Base-by-base conservation (phyloP, 2,113 vertebrate genomes). In the Dinomys branickii region DNA sequence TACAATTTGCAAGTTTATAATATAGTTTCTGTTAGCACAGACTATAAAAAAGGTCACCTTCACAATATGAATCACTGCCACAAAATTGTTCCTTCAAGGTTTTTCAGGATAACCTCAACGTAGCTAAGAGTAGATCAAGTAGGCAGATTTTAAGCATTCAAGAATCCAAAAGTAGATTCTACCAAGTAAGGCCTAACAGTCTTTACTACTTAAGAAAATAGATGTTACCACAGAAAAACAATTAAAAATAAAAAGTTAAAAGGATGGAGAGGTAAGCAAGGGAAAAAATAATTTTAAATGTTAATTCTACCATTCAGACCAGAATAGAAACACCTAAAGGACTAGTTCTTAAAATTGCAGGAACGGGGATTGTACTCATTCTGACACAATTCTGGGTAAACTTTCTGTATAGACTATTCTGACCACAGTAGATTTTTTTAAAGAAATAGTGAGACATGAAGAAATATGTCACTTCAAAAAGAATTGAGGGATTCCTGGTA, bases 251-350 rank as follows among this genome's bases (percentile, higher is more conserved):
- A 28, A 16, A 78, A 61, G 52, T 75, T 97, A 47, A 96, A 96
- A 88, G 13, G n/a, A 94, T 54, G 69, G 20, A 13, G 93, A 95
- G 38, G 12, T 54, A 91, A 83, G 30, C 12, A 96, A 47, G 71
- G 17, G 33, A 28, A 94, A 94, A 95, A 94, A 63, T 84, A 87
- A 90, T 89, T 97, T 93, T 81, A 91, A 95, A 87, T 91, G 73
- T 44, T 90, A 90, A 94, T 91, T 92, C 44, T 93, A 95, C 95
- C 65, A 85, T 86, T 75, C 73, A 93, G 35, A 87, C 50, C 58
- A 77, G 94, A 91, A 89, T n/a, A 97, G 88, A 98, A 97, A 97
- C 81, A 28, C 82, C 75, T 93, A 82, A 95, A 78, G 24, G 41
- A 89, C 20, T 38, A 50, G 6, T 90, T 96, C n/a, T 69, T 35